These are phyloP conservation scores for Dasyprocta punctata DNA, from an alignment of 2,113 vertebrate species.

Conservation along the genomic window DNA sequence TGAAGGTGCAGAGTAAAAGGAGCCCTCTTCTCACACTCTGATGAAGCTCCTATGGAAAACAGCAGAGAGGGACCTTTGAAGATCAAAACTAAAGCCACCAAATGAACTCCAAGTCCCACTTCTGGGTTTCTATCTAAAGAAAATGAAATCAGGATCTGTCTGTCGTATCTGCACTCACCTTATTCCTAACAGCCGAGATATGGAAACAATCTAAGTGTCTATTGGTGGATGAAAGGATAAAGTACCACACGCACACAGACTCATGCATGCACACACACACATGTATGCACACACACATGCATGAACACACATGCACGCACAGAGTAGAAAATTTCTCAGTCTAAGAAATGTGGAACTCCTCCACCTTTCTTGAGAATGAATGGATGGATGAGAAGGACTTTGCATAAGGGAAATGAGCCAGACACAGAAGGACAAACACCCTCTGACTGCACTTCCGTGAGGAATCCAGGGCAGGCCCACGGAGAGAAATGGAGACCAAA, in stretches of 20 bases:
- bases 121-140: background rate
- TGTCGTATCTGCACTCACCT: no score
- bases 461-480: no score
- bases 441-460: accelerated
- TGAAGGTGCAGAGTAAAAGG: no score
- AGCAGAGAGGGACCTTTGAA: no score
- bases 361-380: no score
- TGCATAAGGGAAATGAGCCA: no score
- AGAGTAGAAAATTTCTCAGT: background rate
- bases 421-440: background rate
- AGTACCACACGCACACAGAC: background rate
- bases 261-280: background rate
- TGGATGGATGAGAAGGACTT: background rate
- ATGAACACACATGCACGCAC: background rate
- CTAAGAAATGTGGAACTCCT: background rate
- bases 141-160: background rate
- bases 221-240: no score
- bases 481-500: background rate
- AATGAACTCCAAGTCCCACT: background rate
- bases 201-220: background rate
- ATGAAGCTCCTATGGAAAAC: background rate
- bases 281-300: no score
- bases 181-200: background rate
- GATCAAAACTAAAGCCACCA: background rate
- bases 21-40: background rate